A percentile compares a stretch with the other conserved stretches of the same genome.
Evolutionary conservation across 2,888 invertebrate species (phyloP).

Genomic region (Metacarcinus magister): DNA sequence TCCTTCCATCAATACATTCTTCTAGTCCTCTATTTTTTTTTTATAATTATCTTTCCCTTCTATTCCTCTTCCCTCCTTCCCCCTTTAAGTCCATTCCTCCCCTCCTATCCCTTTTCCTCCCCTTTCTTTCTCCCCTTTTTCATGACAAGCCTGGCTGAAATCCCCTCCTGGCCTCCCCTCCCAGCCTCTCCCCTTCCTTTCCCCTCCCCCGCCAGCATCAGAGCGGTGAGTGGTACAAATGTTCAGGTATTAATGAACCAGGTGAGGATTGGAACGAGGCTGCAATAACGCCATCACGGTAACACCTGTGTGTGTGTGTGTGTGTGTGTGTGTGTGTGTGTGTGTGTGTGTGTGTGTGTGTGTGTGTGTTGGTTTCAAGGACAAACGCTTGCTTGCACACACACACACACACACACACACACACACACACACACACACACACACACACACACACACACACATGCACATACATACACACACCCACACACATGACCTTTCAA

Average conservation of each 20-base stretch:
- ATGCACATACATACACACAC: not conserved
- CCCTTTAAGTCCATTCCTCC: not conserved
- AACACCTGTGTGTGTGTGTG: slow-evolving; percentile 8
- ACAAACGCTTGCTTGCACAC: not conserved
- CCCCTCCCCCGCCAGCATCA: not conserved
- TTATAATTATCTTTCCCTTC: not conserved
- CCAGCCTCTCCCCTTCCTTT: not conserved
- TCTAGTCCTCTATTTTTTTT: not conserved
- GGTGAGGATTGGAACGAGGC: not conserved
- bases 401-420: slow-evolving; percentile 63
- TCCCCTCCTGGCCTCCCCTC: slow-evolving; percentile 1
- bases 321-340: not conserved
- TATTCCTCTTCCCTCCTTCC: not conserved
- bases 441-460: not conserved
- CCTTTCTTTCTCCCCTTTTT: not conserved
- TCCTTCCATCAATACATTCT: not conserved
- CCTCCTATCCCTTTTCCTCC: not conserved
- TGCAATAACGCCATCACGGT: not conserved
- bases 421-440: slow-evolving; percentile 45
- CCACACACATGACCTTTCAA: not conserved
- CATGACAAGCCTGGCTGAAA: not conserved
- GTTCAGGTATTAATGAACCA: not conserved
- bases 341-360: too few species aligned
- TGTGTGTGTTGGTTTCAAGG: not conserved
- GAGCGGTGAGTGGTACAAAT: not conserved